Base-by-base conservation (phyloP, 1,140 invertebrate genomes). In the Macrostomum lignano region DNA sequence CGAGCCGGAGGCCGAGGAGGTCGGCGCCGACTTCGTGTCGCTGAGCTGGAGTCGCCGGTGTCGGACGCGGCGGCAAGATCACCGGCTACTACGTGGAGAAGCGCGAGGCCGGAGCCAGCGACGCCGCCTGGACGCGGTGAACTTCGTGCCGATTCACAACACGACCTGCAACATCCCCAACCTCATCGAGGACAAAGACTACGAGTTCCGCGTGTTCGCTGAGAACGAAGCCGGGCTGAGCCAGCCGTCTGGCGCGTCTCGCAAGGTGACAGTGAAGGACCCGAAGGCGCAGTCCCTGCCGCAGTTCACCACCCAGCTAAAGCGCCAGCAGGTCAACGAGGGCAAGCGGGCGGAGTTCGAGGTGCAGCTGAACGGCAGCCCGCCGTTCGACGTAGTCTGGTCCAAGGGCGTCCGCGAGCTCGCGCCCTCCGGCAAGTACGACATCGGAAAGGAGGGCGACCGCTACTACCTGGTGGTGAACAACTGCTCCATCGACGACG, bases 21-120 rank as follows among this genome's bases (percentile, higher is more conserved):
- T 98, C 10, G 88, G 86, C 33, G 77, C 76, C 21, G 84, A 98
- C 51, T 96, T 94, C 60, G 88, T 91, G 2, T 84, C 91, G 49
- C 65, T 98, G 2, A 70, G 73, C 46, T 98, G 91, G 91, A 70
- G 71, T 3, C 88, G 75, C 58, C 88, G 88, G 5, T 68, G 71
- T 45, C 31, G 88, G 98, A 57, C 86, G 88, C 21, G 91, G 88
- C 28, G 68, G 82, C 22, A 68, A 77, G 42, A 74, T 98, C 42
- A 76, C 78, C 52, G 86, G 86, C 10, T 88, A 86, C 58, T 84
- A 76, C 73, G 69, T 94, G 24, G 86, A 94, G 44, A 93, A 93
- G 50, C 69, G 76, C 36, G 84, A 93, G 40, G 48, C 46, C 17
- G 78, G 74, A 17, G 68, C 69, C n/a, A n/a, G n/a, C n/a, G n/a